Evolutionary conservation across 2,888 invertebrate genomes (phyloP).

Genomic region (Steinernema hermaphroditum): DNA sequence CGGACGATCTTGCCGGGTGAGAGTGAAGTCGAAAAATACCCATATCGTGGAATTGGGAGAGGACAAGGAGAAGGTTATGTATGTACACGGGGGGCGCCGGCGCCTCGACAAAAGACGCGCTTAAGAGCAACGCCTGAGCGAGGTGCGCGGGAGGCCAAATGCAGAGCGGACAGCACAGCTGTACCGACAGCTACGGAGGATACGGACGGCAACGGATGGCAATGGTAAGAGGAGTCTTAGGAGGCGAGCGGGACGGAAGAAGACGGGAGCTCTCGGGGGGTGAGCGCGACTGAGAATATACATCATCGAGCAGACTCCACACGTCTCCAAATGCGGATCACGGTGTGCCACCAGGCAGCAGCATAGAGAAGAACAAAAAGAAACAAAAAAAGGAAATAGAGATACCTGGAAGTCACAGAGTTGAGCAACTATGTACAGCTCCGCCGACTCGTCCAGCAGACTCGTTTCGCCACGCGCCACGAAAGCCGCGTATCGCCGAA

Average conservation of each 20-base stretch:
- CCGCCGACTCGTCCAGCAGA: not conserved
- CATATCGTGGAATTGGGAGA: slow-evolving; percentile 26
- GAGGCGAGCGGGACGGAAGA: not conserved
- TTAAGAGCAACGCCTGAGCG: slow-evolving; percentile 12
- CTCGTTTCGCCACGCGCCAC: not conserved
- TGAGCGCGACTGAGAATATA: not conserved
- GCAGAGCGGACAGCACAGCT: slow-evolving; percentile 12
- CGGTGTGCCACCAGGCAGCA: too few relatives aligned
- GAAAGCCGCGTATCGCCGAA: not conserved
- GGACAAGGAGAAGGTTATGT: not conserved
- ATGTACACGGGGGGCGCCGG: slow-evolving; percentile 9
- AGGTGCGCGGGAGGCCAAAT: not conserved
- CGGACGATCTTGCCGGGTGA: not conserved
- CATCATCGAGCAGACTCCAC: slow-evolving; percentile 23
- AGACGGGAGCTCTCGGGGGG: slow-evolving; percentile 19
- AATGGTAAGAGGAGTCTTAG: too few relatives aligned
- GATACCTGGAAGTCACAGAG: not conserved
- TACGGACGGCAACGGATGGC: not conserved
- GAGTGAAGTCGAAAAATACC: slow-evolving; percentile 20
- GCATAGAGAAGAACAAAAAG: too few relatives aligned
- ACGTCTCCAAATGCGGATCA: slow-evolving; percentile 10
- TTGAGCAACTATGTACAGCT: slow-evolving; percentile 18
- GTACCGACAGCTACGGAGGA: not conserved
- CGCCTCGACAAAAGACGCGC: not conserved
- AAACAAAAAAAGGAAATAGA: not conserved